Percentiles rank a stretch among this genome's conserved stretches.
These are phyloP conservation scores for Apaloderma vittatum DNA, from an alignment of 2,113 vertebrate species.

Conservation along the genomic window DNA sequence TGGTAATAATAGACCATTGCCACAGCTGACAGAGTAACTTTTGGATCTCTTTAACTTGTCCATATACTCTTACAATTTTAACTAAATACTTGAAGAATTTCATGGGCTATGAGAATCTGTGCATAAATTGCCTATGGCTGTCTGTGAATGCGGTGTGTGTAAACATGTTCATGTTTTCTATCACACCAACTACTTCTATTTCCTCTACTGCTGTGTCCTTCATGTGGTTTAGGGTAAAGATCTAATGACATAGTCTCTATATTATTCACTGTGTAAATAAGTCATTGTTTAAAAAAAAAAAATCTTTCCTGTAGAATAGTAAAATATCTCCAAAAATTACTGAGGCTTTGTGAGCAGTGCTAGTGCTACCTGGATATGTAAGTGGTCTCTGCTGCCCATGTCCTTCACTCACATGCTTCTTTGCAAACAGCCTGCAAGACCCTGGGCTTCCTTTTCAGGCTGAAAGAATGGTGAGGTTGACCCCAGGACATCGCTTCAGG, in stretches of 20 bases:
- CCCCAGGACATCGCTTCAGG: neutral
- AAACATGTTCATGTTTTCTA: neutral
- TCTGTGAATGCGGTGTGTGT: neutral
- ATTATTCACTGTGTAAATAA: neutral
- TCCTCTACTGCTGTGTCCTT: neutral
- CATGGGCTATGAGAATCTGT: neutral
- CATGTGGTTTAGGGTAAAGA: neutral
- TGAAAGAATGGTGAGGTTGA: neutral
- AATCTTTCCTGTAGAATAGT: neutral
- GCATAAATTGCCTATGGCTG: neutral
- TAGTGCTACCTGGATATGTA: neutral
- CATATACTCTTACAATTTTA: neutral
- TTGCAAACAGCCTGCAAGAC: neutral
- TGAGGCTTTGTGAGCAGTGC: neutral
- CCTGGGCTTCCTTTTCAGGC: neutral
- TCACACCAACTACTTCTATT: neutral
- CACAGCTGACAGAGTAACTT: neutral
- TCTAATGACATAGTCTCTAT: neutral
- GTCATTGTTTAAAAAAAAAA: neutral
- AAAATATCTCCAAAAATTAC: neutral
- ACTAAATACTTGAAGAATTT: neutral
- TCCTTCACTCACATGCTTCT: accelerated
- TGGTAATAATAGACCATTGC: neutral
- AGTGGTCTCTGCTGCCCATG: neutral
- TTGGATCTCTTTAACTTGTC: neutral